These are phyloP conservation scores for Anabas testudineus DNA, from an alignment of 2,797 vertebrate genomes.

Conservation along the genomic window DNA sequence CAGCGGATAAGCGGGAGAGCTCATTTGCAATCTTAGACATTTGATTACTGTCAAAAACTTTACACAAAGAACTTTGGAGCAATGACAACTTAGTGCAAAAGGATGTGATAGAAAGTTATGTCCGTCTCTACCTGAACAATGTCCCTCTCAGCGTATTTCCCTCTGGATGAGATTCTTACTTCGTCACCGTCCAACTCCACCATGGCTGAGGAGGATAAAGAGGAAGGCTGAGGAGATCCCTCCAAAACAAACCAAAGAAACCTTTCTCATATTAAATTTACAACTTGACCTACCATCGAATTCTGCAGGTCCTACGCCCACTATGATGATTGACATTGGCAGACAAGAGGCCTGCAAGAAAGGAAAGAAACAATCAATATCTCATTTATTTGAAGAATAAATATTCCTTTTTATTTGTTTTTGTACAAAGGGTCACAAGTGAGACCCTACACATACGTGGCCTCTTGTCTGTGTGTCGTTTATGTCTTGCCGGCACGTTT, in stretches of 20 bases:
- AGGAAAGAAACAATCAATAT: neutral
- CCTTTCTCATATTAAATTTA: neutral
- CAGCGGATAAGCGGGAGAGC: neutral
- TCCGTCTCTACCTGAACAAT: constrained; percentile 92
- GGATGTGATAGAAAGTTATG: neutral
- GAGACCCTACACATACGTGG: neutral
- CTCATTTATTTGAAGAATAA: neutral
- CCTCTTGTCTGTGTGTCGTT: neutral
- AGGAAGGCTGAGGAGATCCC: constrained; percentile 76
- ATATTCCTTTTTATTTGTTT: neutral
- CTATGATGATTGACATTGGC: constrained; percentile 99
- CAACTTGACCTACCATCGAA: constrained; percentile 92
- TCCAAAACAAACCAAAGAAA: neutral
- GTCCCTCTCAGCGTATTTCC: constrained; percentile 94
- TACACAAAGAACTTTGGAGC: neutral
- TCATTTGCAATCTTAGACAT: neutral
- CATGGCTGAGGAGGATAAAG: constrained; percentile 88
- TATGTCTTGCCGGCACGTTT: neutral
- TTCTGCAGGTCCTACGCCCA: constrained; percentile 96
- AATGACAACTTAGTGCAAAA: neutral
- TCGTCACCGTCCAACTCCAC: constrained; percentile 96
- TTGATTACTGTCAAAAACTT: neutral
- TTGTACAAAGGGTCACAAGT: neutral
- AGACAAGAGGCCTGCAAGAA: constrained; percentile 85
- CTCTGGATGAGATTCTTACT: constrained; percentile 95